Percentiles rank a stretch among this genome's conserved stretches.
These are phyloP conservation scores for Nesogale talazaci DNA, from an alignment of 2,113 vertebrate genomes.

Conservation along the genomic window DNA sequence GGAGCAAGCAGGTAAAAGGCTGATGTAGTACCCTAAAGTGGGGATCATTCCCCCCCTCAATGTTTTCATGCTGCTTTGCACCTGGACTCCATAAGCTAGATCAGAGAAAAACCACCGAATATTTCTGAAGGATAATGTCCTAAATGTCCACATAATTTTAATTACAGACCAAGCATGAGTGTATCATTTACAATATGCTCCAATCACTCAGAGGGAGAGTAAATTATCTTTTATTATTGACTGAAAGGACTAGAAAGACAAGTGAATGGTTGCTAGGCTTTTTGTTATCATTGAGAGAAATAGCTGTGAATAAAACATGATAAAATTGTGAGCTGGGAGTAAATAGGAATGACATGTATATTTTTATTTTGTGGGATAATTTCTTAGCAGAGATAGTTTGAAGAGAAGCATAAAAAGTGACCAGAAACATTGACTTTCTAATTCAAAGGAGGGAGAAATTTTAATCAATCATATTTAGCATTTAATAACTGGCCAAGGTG, in stretches of 20 bases:
- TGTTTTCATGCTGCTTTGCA: constrained; percentile 58
- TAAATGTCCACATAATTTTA: constrained; percentile 74
- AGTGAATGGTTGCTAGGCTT: constrained; percentile 39
- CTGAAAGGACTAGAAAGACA: constrained; percentile 45
- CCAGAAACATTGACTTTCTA: background rate
- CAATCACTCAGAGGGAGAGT: constrained; percentile 65
- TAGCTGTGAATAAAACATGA: constrained; percentile 21
- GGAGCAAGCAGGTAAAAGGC: background rate
- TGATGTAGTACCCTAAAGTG: constrained; percentile 11
- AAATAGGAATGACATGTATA: background rate
- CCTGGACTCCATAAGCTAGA: constrained; percentile 57
- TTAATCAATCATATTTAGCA: constrained; percentile 43
- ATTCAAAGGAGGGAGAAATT: background rate
- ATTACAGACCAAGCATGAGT: constrained; percentile 72
- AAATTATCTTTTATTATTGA: constrained; percentile 74
- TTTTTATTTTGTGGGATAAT: constrained; percentile 20
- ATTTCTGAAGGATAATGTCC: constrained; percentile 67
- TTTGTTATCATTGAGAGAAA: constrained; percentile 57
- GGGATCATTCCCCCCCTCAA: background rate
- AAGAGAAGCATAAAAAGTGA: constrained; percentile 25
- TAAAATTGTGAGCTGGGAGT: background rate
- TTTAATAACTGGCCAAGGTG: background rate
- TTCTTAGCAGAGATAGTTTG: constrained; percentile 28
- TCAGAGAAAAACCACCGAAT: constrained; percentile 54
- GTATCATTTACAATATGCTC: constrained; percentile 72